Evolutionary conservation across 2,113 vertebrate genomes (phyloP), one percentile per base, ranked within the genome.

Genomic region (Illadopsis cleaveri): DNA sequence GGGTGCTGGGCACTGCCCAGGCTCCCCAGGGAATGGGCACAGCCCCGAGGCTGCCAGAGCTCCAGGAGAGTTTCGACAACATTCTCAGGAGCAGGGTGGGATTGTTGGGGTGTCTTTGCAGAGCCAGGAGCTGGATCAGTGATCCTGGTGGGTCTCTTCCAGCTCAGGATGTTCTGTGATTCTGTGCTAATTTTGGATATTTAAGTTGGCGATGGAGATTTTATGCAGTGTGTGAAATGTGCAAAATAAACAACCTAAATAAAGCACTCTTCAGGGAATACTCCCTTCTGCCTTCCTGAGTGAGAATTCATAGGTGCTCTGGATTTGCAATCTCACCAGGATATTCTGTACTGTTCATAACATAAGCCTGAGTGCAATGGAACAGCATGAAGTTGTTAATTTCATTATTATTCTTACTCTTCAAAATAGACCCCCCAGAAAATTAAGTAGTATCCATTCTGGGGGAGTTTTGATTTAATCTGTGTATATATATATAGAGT

Each of bases 31-130:
- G 62, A 37, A 68, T 51, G 61, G 44, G 4, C 71, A 27, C 9
- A 0, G 61, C 35, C 44, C 61, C 1, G 0, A 31, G 6, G 13
- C 71, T 77, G 62, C 45, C 83, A 60, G 38, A 53, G 62, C 45
- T 69, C 38, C 83, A 69, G 45, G 45, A 24, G 33, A 0, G 4
- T 33, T 69, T 37, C 62, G 37, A 23, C 14, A 40, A 0, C 0
- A 0, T 18, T 54, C 2, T 2, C 40, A 56, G 40, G 18, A 5
- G 47, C 62, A 45, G 27, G 54, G 33, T 38, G 47, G 54, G 38
- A 11, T 45, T 78, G 23, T 24, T 69, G 72, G 61, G 31, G 4
- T n/a, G 25, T 42, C 35, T 44, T 5, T 51, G 83, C 53, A 60
- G 18, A 0, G 6, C 0, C 38, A 33, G 54, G 72, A 11, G 18